A percentile compares a stretch with the other conserved stretches of the same genome.
phyloP scores from a whole-genome alignment of 2,113 vertebrate species.

The Ictalurus punctatus region DNA sequence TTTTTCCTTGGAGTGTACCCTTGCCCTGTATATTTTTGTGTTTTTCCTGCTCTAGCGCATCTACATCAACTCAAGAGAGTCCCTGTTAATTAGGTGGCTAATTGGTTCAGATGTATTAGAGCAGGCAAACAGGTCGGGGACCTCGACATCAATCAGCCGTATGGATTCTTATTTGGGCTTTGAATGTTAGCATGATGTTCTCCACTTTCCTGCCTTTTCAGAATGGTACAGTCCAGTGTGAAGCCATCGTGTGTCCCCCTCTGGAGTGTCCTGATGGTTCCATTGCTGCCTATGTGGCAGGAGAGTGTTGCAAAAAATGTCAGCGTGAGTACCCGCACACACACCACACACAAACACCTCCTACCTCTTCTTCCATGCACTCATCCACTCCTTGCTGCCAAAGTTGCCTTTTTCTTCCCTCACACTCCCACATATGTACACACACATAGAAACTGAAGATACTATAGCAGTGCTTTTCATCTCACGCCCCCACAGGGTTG shows the following conservation, averaged over 20 bases:
- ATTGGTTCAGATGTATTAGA: background rate
- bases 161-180: background rate
- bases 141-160: background rate
- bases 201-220: constrained; percentile 64
- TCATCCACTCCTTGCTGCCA: constrained; percentile 23
- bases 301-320: constrained; percentile 94
- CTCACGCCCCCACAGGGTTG: constrained; percentile 65
- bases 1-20: background rate
- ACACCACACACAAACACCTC: constrained; percentile 41
- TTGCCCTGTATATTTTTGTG: background rate
- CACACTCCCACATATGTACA: constrained; percentile 22
- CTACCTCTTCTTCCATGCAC: constrained; percentile 31
- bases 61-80: background rate
- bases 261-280: constrained; percentile 83
- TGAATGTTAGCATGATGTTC: background rate
- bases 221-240: constrained; percentile 92
- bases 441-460: constrained; percentile 44
- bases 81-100: constrained; percentile 4
- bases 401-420: constrained; percentile 32
- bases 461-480: constrained; percentile 41
- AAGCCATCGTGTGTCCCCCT: constrained; percentile 81
- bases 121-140: background rate
- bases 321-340: constrained; percentile 81
- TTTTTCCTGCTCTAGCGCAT: background rate
- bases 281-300: constrained; percentile 83